Base-by-base conservation (phyloP, 2,113 vertebrate species). In the Indicator indicator region DNA sequence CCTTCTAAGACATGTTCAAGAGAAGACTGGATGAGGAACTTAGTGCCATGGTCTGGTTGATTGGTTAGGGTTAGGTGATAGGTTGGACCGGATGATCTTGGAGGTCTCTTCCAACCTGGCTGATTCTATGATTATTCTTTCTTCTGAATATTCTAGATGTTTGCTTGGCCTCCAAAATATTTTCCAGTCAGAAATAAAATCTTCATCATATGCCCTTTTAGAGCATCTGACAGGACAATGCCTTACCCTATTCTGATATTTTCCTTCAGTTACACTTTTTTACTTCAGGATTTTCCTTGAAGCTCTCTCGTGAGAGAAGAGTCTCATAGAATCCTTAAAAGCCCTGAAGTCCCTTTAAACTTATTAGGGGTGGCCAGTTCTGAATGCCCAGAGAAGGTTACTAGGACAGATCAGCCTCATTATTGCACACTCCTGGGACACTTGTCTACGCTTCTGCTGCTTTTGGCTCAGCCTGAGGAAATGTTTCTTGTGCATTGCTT, bases 361-460 rank as follows among this genome's bases (percentile, higher is more conserved):
- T 55, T 14, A 9, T 4, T 55, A 27, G 73, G 26, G 5, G 24
- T 52, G 9, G 20, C 24, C 33, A 24, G 38, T 33, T 42, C 9
- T 24, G 18, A 76, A 65, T 33, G 14, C n/a, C 9, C 5, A 27
- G 42, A n/a, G 9, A 67, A 63, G 11, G 28, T 42, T 19, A 26
- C 6, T 21, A 40, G 13, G 52, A 62, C 18, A 70, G 30, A 80
- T 10, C 12, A 83, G 5, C 16, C 7, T 76, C 58, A 3, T 40
- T 65, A 15, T 26, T 4, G 3, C 2, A 0, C 6, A 68, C 24
- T 70, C 18, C 32, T 71, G 59, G 8, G 9, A 19, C 15, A 4
- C 9, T 71, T 74, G 2, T 27, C 23, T 50, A 15, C 6, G 16
- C 21, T 83, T 73, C 21, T 52, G 7, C n/a, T 55, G 36, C 27